phyloP scores from a whole-genome alignment of 2,797 vertebrate genomes.

The Trachurus trachurus region DNA sequence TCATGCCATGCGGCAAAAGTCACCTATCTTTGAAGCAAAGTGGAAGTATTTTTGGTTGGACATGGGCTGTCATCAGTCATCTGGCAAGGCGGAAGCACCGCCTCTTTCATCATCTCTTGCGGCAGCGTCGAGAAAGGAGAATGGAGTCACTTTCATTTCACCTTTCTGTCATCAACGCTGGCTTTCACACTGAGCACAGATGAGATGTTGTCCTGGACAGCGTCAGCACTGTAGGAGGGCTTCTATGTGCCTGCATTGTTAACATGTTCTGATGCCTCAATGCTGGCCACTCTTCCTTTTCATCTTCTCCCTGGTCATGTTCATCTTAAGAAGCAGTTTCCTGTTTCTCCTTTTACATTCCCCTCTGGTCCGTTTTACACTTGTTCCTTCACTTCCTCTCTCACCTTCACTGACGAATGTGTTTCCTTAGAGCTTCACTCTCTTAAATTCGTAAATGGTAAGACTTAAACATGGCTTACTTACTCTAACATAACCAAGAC shows the following conservation, averaged over 20 bases:
- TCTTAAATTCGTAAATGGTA: no score
- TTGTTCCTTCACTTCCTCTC: slow-evolving; percentile 18
- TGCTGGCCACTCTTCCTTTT: slow-evolving; percentile 15
- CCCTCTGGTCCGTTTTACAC: slow-evolving; percentile 17
- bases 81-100: slow-evolving; percentile 22
- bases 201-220: slow-evolving; percentile 5
- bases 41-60: slow-evolving; percentile 43
- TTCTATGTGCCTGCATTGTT: slow-evolving; percentile 35
- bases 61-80: slow-evolving; percentile 55
- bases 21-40: slow-evolving; percentile 46
- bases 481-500: neutral
- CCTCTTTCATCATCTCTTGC: slow-evolving; percentile 61
- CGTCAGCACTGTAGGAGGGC: neutral
- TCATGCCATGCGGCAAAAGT: slow-evolving; percentile 1
- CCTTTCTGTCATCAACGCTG: slow-evolving; percentile 55
- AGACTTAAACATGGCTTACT: neutral
- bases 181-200: slow-evolving; percentile 37
- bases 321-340: slow-evolving; percentile 14
- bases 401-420: slow-evolving; percentile 6
- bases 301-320: slow-evolving; percentile 28
- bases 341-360: slow-evolving; percentile 5
- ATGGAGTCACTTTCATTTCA: slow-evolving; percentile 65
- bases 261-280: slow-evolving; percentile 14
- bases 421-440: neutral
- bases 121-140: slow-evolving; percentile 47